Base-by-base conservation (phyloP, 2,797 vertebrate species). In the Melanotaenia trifasciata region DNA sequence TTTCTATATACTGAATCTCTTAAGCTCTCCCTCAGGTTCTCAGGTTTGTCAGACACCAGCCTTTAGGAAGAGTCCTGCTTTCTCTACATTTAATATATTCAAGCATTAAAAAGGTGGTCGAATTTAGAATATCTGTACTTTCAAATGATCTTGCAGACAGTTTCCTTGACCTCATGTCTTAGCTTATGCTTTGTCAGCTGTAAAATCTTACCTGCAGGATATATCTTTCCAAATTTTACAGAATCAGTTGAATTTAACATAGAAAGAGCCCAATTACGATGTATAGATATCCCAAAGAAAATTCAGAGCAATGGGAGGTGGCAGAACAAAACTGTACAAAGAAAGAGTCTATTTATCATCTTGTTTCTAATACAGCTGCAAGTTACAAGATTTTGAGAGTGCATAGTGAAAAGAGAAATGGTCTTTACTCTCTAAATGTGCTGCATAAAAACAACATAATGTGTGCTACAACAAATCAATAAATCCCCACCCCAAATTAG, bases 381-480 rank as follows among this genome's bases (percentile, higher is more conserved):
- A 40, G 12, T 6, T n/a, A 9, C 6, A 28, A 67, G 28, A 43
- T 11, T 63, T 51, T 45, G 4, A 62, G 50, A 30, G 2, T 40
- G 11, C 24, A 26, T 26, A 18, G 24, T 26, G 2, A 12, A 24
- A 24, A 24, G 5, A 22, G 8, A 24, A 67, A 14, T 30, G 8
- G 22, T n/a, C 3, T 3, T 1, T n/a, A 20, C 12, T 58, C 32
- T 58, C 7, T 33, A 30, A 43, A 57, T 45, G 38, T 20, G 5
- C 74, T 54, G 56, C 54, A 70, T 22, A 60, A 64, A 54, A 53
- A 61, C 63, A 32, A 58, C 64, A 77, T 65, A 70, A 36, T 72
- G 51, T 36, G 51, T 58, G 64, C 70, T 72, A 62, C 67, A 66
- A 58, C 35, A 66, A 65, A 84, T 86, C 78, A 78, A 89, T 80